Evolutionary conservation across 2,797 vertebrate genomes (phyloP), one percentile per base, ranked within the genome.

Genomic region (Ctenochaetus hawaiiensis): DNA sequence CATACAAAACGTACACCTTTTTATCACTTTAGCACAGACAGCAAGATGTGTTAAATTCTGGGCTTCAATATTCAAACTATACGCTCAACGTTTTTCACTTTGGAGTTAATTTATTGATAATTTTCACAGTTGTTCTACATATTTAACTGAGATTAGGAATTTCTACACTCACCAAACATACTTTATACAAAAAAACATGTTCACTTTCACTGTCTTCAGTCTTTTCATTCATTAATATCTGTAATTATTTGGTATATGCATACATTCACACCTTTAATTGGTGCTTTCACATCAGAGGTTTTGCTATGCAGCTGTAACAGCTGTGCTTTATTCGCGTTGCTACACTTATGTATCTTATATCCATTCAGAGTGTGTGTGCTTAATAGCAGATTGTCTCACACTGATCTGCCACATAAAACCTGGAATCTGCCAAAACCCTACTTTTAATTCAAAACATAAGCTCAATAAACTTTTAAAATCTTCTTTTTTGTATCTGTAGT

Each of bases 181-280:
- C 49, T 37, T 23, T 43, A 37, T 44, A 53, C 67, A 41, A 18
- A 49, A 53, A 5, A 20, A 67, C 23, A 47, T 16, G 18, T 41
- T 71, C 18, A 12, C 44, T 23, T 20, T 47, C 67, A 22, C 53
- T 62, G 53, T 65, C 16, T n/a, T 80, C 69, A 65, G 58, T 58
- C 17, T 77, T 79, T 77, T 66, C 57, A 73, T 74, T 83, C 49
- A 82, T 85, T 75, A 77, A 77, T 75, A 52, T 74, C 73, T 89
- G 83, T 85, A 90, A 91, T 88, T 89, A 80, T 84, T 81, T 84
- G 77, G 22, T 81, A 47, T 67, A 22, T 59, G 73, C 83, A 82
- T 81, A 84, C 81, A 80, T 93, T 94, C 88, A 90, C 94, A 95
- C 94, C 86, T 94, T 93, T 95, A 94, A 95, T 94, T 95, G 94